Percentiles rank a stretch among this genome's conserved stretches.
Conservation (phyloP, 2,113 vertebrate species). For the Lethenteron reissneri region DNA sequence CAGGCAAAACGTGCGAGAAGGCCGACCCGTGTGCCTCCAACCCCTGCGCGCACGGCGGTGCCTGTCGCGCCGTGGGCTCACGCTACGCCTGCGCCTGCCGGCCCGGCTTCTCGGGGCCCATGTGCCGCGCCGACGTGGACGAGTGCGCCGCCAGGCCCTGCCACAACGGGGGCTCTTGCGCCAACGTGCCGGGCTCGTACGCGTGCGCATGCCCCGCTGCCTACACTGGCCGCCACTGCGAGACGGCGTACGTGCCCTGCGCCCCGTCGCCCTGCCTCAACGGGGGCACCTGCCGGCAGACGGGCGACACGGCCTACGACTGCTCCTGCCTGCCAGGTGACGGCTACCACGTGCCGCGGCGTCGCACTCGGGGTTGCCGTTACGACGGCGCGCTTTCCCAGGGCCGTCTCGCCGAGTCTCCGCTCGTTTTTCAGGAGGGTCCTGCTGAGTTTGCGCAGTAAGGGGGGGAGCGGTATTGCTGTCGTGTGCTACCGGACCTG, state of each 20-base stretch:
- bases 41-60: conserved; percentile 64
- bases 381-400: too few relatives aligned
- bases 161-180: conserved; percentile 42
- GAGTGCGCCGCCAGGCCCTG: conserved; percentile 44
- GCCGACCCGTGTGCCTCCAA: conserved; percentile 77
- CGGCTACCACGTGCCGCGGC: not conserved
- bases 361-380: too few relatives aligned
- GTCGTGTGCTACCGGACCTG: too few relatives aligned
- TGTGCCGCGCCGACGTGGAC: conserved; percentile 63
- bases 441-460: too few relatives aligned
- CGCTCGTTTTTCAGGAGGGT: too few relatives aligned
- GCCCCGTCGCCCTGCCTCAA: conserved; percentile 78
- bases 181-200: conserved; percentile 59
- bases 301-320: conserved; percentile 57
- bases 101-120: conserved; percentile 45
- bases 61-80: conserved; percentile 45
- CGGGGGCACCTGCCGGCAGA: conserved; percentile 76
- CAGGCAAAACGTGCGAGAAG: conserved; percentile 66
- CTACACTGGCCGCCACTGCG: conserved; percentile 50
- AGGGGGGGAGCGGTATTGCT: too few relatives aligned
- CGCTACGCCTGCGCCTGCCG: conserved; percentile 50
- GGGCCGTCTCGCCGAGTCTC: too few relatives aligned
- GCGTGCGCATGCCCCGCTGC: conserved; percentile 40
- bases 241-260: conserved; percentile 65
- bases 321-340: conserved; percentile 85